Conservation (phyloP, 2,797 vertebrate genomes). For the Babyrousa celebensis region DNA sequence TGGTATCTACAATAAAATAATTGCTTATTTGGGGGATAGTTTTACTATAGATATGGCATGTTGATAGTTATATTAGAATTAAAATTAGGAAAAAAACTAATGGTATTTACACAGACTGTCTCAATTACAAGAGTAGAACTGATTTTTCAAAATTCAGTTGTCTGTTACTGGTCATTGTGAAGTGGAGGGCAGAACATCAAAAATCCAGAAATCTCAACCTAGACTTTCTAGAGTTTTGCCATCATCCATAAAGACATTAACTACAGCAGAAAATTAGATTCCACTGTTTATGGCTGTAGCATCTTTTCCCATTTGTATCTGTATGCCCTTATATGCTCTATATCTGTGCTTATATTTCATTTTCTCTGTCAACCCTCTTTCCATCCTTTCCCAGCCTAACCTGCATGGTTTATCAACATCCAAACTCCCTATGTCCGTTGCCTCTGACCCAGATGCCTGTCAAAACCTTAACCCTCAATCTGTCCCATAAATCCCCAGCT, state of each 20-base stretch:
- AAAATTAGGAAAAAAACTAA: not conserved
- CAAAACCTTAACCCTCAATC: not conserved
- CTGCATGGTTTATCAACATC: not conserved
- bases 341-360: not conserved
- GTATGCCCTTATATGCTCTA: fast-evolving
- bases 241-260: not conserved
- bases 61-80: not conserved
- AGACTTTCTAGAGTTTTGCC: not conserved
- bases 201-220: not conserved
- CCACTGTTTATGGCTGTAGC: not conserved
- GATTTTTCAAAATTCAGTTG: not conserved
- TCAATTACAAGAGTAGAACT: not conserved
- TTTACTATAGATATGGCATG: not conserved
- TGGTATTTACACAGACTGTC: not conserved
- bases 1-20: not conserved
- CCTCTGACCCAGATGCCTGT: not conserved
- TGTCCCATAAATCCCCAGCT: not conserved
- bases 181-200: not conserved
- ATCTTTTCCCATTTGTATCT: not conserved
- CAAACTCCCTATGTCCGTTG: too few relatives aligned
- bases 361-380: not conserved
- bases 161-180: not conserved
- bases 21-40: not conserved
- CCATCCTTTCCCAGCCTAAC: not conserved
- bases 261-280: not conserved